Conservation (phyloP, 2,888 invertebrate genomes). For the Polylopha cassiicola region DNA sequence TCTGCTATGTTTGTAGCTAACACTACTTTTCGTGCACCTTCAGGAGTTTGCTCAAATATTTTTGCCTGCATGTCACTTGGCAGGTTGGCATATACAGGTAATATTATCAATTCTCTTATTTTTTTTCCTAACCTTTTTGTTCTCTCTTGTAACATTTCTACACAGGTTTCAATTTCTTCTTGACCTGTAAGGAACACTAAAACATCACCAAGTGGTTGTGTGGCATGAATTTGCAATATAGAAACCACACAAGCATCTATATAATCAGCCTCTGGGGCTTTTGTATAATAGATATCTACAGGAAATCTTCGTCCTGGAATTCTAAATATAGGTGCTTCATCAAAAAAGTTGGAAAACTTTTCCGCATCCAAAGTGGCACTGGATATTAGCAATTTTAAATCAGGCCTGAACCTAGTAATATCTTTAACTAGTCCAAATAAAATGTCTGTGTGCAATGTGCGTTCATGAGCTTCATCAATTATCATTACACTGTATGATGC, state of each 20-base stretch:
- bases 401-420: constrained; percentile 93
- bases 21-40: constrained; percentile 96
- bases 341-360: constrained; percentile 98
- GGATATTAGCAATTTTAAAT: constrained; percentile 96
- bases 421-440: constrained; percentile 98
- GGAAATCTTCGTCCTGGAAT: constrained; percentile 99
- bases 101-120: constrained; percentile 92
- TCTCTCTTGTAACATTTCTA: constrained; percentile 92
- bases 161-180: constrained; percentile 93
- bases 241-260: constrained; percentile 99
- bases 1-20: constrained; percentile 99
- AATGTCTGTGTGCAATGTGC: constrained; percentile 98
- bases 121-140: constrained; percentile 94
- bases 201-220: constrained; percentile 96
- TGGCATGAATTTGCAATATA: constrained; percentile 97
- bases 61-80: constrained; percentile 99
- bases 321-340: constrained; percentile 97
- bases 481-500: constrained; percentile 98
- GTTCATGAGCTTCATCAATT: constrained; percentile 99
- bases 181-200: constrained; percentile 97
- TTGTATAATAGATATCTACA: constrained; percentile 99
- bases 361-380: constrained; percentile 98
- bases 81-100: constrained; percentile 98
- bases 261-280: constrained; percentile 99
- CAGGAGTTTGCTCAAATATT: constrained; percentile 98